Conservation (phyloP, 1,140 invertebrate genomes). For the Caenorhabditis latens region DNA sequence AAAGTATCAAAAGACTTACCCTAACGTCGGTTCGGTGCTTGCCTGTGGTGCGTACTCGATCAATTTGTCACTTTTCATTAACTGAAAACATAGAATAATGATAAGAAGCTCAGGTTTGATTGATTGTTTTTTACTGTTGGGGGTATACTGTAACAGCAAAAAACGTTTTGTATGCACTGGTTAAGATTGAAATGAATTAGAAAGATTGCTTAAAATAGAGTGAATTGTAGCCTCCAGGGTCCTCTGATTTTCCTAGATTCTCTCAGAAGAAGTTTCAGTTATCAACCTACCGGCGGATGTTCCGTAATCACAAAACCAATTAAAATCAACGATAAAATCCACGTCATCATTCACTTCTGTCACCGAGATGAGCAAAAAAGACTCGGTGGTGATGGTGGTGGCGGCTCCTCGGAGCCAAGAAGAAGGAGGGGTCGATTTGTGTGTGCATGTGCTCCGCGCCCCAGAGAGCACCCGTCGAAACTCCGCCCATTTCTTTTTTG, state of each 20-base stretch:
- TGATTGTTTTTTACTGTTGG: too few species aligned
- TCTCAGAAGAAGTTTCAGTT: too few species aligned
- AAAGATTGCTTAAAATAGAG: too few species aligned
- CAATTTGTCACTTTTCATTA: conserved; percentile 49
- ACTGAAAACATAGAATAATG: conserved; percentile 21
- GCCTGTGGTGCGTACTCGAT: conserved; percentile 50
- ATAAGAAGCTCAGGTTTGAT: neutral
- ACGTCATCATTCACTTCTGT: neutral
- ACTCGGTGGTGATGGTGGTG: conserved; percentile 17
- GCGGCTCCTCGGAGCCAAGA: conserved; percentile 42
- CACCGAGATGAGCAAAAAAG: conserved; percentile 27
- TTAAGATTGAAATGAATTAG: too few species aligned
- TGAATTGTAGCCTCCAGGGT: too few species aligned
- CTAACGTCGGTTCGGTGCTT: conserved; percentile 17
- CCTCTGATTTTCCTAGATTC: too few species aligned
- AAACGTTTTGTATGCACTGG: too few species aligned
- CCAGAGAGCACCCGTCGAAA: conserved; percentile 32
- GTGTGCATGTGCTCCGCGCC: conserved; percentile 50
- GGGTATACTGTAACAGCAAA: too few species aligned
- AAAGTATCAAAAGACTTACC: neutral
- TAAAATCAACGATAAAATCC: neutral
- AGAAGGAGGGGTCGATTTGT: conserved; percentile 50
- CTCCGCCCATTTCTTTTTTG: conserved; percentile 54
- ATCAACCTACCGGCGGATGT: conserved; percentile 34
- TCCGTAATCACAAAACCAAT: conserved; percentile 2